Conservation (phyloP, 2,888 invertebrate species). For the Empis stercorea region DNA sequence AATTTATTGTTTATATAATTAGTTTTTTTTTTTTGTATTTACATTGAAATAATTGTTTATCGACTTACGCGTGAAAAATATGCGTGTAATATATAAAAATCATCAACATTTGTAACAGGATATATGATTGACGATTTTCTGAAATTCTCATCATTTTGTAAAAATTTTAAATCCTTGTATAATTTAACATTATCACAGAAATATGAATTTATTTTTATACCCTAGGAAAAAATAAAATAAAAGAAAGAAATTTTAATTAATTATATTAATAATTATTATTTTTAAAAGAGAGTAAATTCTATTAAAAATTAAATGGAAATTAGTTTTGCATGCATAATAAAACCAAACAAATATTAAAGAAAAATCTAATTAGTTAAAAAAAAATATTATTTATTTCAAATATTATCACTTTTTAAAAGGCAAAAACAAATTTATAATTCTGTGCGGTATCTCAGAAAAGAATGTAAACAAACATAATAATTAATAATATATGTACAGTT, state of each 20-base stretch:
- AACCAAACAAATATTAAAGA: too few species aligned
- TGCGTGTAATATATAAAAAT: slow-evolving; percentile 58
- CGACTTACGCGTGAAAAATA: slow-evolving; percentile 40
- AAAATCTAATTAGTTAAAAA: too few species aligned
- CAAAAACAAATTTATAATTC: too few species aligned
- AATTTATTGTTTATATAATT: neutral
- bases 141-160: slow-evolving; percentile 36
- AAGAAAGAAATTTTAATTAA: neutral
- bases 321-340: too few species aligned
- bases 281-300: too few species aligned
- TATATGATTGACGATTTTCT: slow-evolving; percentile 48
- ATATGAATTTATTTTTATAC: slow-evolving; percentile 25
- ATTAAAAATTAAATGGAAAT: too few species aligned
- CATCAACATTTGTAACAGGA: slow-evolving; percentile 47
- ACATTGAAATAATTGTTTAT: neutral
- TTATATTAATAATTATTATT: neutral
- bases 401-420: too few species aligned
- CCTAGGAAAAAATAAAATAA: slow-evolving; percentile 20
- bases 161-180: slow-evolving; percentile 38
- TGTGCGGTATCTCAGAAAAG: too few species aligned
- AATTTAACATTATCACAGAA: slow-evolving; percentile 27
- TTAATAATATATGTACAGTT: too few species aligned
- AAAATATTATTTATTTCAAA: too few species aligned
- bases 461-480: too few species aligned
- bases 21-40: neutral